Evolutionary conservation across 1,140 invertebrate species (phyloP), one percentile per base, ranked within the genome.

Genomic region (Potamilus streckersoni): DNA sequence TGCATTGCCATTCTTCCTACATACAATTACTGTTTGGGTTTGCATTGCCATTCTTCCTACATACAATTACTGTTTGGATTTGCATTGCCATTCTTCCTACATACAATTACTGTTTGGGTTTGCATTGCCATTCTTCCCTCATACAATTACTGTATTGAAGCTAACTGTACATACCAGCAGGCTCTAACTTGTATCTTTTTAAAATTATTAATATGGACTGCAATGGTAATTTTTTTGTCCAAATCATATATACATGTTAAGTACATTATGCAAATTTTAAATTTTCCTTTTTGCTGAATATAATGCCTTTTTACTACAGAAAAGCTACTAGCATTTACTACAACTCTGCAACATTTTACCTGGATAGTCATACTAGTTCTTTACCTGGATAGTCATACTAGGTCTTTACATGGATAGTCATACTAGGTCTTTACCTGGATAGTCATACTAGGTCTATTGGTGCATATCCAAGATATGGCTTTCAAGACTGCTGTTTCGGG

Each of bases 381-480:
- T n/a, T n/a, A n/a, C n/a, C n/a, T n/a, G n/a, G n/a, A n/a, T n/a
- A 49, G 73, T 80, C 17, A 79, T 74, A 1, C 83, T 76, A 67
- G 84, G 83, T 69, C 79, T 84, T n/a, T n/a, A n/a, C n/a, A n/a
- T n/a, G n/a, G n/a, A n/a, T n/a, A 49, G 73, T 80, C 17, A 79
- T 74, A 1, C 83, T 76, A 67, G 84, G 83, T 69, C 79, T 58
- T 20, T 81, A 85, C 85, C 80, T 86, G 84, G 70, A 85, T 79
- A 49, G 73, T 80, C 17, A 79, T 74, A 1, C 83, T 76, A 67
- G 84, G 83, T 69, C 79, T 84, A 56, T 79, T 83, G 17, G 84
- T 81, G 71, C 84, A 85, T 64, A 85, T 79, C 79, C 82, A 83
- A 49, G 84, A 87, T 16, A 87, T 73, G 58, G 76, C 79, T 60